A percentile compares a stretch with the other conserved stretches of the same genome.
phyloP scores from a whole-genome alignment of 2,113 vertebrate genomes.

The Corvus moneduloides region DNA sequence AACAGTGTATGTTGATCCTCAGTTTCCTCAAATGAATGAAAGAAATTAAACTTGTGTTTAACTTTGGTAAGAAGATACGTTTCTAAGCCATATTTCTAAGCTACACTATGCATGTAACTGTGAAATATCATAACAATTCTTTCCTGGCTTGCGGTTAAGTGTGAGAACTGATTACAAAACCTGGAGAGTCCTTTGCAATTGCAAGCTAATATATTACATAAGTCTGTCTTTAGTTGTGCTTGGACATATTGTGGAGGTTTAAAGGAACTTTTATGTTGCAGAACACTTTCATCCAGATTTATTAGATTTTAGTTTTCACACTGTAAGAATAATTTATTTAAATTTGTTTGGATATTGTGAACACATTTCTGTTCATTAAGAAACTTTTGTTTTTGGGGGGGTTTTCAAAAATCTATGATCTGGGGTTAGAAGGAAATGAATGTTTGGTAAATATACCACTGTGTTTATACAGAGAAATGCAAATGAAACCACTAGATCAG shows the following conservation, averaged over 20 bases:
- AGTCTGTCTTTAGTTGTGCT: constrained; percentile 27
- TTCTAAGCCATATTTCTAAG: constrained; percentile 55
- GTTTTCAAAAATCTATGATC: background rate
- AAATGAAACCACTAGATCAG: constrained; percentile 62
- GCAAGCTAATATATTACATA: constrained; percentile 45
- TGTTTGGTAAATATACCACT: constrained; percentile 61
- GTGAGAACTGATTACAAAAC: constrained; percentile 65
- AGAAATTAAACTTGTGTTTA: constrained; percentile 26
- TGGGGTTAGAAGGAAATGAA: constrained; percentile 13
- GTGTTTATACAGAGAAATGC: constrained; percentile 69
- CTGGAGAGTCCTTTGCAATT: constrained; percentile 10
- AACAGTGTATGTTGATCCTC: constrained; percentile 29
- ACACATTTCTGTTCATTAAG: background rate
- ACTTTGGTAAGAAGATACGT: constrained; percentile 30
- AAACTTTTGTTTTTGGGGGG: background rate
- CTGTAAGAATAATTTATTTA: background rate
- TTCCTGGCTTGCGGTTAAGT: constrained; percentile 60
- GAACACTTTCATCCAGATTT: background rate
- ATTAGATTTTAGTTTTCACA: background rate
- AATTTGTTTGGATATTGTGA: background rate
- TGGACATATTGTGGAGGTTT: background rate
- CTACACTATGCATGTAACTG: constrained; percentile 38
- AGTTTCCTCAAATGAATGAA: constrained; percentile 63
- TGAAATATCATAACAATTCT: constrained; percentile 51
- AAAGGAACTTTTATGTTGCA: constrained; percentile 4